Evolutionary conservation across 2,113 vertebrate genomes (phyloP).

Genomic region (Elgaria multicarinata): DNA sequence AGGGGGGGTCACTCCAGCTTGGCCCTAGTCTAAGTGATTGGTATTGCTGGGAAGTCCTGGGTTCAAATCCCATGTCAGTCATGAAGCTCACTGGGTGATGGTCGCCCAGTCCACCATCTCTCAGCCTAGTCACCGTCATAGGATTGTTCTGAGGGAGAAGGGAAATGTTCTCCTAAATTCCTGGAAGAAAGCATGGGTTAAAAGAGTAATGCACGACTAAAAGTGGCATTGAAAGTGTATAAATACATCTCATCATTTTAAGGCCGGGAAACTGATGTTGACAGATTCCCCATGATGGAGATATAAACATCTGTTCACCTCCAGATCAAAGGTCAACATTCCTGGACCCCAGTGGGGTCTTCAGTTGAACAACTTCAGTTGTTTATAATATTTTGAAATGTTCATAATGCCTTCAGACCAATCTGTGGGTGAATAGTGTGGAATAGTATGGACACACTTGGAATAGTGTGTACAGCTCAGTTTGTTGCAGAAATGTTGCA

Average conservation of each 20-base stretch:
- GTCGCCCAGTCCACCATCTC: neutral
- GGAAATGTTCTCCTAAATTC: neutral
- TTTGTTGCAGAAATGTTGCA: neutral
- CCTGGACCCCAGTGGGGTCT: neutral
- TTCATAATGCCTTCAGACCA: neutral
- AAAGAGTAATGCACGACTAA: neutral
- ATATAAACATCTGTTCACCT: neutral
- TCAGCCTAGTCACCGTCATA: neutral
- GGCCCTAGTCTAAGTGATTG: neutral
- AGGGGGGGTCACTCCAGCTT: neutral
- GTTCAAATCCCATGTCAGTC: neutral
- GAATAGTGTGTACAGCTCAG: neutral
- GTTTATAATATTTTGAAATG: conserved; percentile 31
- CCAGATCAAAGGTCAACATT: neutral
- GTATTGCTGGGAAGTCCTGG: neutral
- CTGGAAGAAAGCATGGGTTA: neutral
- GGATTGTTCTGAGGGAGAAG: neutral
- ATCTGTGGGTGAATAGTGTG: no score
- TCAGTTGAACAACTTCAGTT: neutral
- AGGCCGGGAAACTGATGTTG: neutral
- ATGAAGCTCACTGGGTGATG: neutral
- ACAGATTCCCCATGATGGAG: neutral
- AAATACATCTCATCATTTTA: neutral
- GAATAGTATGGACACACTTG: no score
- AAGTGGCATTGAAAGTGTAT: neutral